These are phyloP conservation scores for Oscheius sp. DNA, from an alignment of 2,888 invertebrate species.

Conservation along the genomic window DNA sequence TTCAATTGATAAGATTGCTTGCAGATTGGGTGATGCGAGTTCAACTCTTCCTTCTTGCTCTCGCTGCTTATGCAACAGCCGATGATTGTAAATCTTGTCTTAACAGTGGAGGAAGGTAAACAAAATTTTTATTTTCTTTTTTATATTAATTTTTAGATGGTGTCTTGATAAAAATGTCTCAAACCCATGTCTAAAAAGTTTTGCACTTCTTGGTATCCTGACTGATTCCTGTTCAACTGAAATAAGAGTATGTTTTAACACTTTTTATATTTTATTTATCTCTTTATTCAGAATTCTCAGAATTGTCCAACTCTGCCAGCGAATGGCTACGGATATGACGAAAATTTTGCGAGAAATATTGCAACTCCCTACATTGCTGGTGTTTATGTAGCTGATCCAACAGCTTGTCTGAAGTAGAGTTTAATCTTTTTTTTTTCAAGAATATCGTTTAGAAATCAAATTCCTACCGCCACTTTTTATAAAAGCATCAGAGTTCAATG, in stretches of 20 bases:
- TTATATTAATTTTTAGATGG: background rate
- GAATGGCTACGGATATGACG: background rate
- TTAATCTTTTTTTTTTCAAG: background rate
- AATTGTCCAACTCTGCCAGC: conserved; percentile 21
- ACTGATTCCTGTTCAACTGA: background rate
- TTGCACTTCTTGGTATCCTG: no score
- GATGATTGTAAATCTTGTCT: background rate
- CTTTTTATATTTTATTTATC: no score
- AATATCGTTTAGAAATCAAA: background rate
- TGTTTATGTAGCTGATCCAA: conserved; percentile 16
- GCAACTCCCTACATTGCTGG: conserved; percentile 9
- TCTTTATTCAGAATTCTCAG: conserved; percentile 1
- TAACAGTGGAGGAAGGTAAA: background rate
- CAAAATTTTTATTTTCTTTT: background rate
- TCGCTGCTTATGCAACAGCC: background rate
- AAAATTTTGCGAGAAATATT: background rate
- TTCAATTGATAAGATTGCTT: background rate
- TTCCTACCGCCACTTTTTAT: conserved; percentile 11
- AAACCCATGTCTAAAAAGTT: background rate
- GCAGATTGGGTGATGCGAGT: background rate
- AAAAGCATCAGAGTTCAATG: conserved; percentile 5
- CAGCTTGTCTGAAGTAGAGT: conserved; percentile 12
- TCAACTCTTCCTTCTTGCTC: background rate
- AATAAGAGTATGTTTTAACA: background rate
- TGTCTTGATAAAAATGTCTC: background rate